These are phyloP conservation scores for Drosophila flavopinicola DNA, from an alignment of 2,888 invertebrate genomes.

Conservation along the genomic window DNA sequence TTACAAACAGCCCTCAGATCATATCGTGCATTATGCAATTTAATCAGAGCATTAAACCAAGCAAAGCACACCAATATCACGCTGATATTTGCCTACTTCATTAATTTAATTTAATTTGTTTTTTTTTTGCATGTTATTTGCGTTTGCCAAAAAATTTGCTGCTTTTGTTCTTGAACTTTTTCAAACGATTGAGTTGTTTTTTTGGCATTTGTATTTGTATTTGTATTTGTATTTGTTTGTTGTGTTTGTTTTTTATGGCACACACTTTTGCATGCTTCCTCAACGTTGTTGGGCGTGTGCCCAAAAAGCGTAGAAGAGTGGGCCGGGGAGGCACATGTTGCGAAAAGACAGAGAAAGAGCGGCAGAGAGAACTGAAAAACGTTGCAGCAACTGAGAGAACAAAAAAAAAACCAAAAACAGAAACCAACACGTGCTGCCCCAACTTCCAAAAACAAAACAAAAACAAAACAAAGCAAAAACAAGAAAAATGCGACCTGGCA, in stretches of 20 bases:
- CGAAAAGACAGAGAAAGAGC: not conserved
- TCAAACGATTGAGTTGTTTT: conserved; percentile 19
- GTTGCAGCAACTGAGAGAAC: conserved; percentile 12
- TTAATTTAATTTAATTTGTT: conserved; percentile 62
- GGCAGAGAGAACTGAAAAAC: not conserved
- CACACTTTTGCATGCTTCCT: conserved; percentile 14
- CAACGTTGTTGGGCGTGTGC: conserved; percentile 52
- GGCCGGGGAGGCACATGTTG: not conserved
- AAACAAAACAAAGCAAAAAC: conserved; percentile 6
- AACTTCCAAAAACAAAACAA: conserved; percentile 9
- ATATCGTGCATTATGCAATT: conserved; percentile 58
- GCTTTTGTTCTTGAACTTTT: conserved; percentile 41
- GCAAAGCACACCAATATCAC: conserved; percentile 65
- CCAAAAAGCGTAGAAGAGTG: conserved; percentile 32
- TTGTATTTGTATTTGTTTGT: conserved; percentile 23
- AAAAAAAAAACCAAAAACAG: conserved; percentile 2
- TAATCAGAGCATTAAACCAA: conserved; percentile 61
- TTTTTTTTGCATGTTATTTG: not conserved
- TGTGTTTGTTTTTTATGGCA: conserved; percentile 15
- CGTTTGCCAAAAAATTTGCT: conserved; percentile 21
- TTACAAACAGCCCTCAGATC: not conserved
- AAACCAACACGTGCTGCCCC: conserved; percentile 44
- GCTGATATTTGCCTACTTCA: conserved; percentile 75
- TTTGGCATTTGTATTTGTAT: conserved; percentile 11
- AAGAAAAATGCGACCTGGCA: conserved; percentile 32